phyloP scores from a whole-genome alignment of 1,140 invertebrate species.

The Ruditapes philippinarum region DNA sequence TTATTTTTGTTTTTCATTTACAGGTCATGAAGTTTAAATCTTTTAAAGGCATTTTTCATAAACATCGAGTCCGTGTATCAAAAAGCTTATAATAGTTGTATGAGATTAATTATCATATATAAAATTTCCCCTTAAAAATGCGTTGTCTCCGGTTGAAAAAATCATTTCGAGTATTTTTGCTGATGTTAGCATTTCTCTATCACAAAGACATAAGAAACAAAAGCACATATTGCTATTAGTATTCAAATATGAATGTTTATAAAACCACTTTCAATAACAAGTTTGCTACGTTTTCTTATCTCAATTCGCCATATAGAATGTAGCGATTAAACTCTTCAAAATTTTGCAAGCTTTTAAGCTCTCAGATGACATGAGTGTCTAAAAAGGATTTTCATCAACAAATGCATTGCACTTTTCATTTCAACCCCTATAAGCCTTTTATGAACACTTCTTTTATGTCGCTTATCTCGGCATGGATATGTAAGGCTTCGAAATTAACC shows the following conservation, averaged over 20 bases:
- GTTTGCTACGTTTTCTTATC: not conserved
- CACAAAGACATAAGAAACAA: no score
- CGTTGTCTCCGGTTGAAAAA: not conserved
- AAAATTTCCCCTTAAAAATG: no score
- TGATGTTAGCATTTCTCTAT: no score
- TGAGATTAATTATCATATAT: no score
- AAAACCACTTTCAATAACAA: not conserved
- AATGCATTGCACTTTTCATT: not conserved
- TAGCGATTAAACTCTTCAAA: constrained; percentile 14
- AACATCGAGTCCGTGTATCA: no score
- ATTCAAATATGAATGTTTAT: not conserved
- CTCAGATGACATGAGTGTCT: not conserved
- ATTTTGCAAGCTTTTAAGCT: constrained; percentile 15
- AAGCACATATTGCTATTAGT: no score
- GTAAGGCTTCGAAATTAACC: not conserved
- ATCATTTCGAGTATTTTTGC: not conserved
- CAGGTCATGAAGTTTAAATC: no score
- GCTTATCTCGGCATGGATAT: not conserved
- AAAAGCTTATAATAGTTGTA: no score
- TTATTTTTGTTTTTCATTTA: no score
- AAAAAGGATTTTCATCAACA: not conserved
- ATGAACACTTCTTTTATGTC: not conserved
- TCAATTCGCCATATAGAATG: not conserved
- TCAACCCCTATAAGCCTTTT: not conserved
- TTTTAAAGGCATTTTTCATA: no score